Conservation (phyloP, 2,113 vertebrate genomes). For the Scopus umbretta region DNA sequence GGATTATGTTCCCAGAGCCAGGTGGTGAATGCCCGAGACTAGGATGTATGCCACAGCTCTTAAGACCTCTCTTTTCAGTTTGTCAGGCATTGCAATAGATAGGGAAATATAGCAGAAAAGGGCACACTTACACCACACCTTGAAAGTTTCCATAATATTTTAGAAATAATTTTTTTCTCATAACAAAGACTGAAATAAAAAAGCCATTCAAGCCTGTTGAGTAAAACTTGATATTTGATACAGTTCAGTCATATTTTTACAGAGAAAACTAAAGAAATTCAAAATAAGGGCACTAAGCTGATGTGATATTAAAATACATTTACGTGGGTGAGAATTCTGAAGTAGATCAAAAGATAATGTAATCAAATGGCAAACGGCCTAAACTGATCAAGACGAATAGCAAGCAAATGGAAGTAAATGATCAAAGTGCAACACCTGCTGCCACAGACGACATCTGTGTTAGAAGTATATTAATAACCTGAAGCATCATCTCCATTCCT, state of each 20-base stretch:
- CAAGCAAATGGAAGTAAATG: background rate
- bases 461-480: background rate
- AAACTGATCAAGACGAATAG: background rate
- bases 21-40: background rate
- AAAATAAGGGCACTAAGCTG: background rate
- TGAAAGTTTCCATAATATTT: background rate
- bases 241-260: background rate
- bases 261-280: background rate
- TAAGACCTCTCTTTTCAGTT: background rate
- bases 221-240: background rate
- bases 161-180: background rate
- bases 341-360: background rate
- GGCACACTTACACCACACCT: background rate
- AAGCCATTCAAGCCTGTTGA: background rate
- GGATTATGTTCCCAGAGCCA: background rate
- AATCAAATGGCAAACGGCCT: background rate
- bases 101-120: background rate
- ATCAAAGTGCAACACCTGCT: background rate
- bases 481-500: background rate
- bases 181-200: background rate
- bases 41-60: background rate
- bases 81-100: background rate
- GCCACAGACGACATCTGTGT: background rate
- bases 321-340: background rate
- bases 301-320: background rate